Conservation (phyloP, 1,140 invertebrate species). For the Bombus superbus region DNA sequence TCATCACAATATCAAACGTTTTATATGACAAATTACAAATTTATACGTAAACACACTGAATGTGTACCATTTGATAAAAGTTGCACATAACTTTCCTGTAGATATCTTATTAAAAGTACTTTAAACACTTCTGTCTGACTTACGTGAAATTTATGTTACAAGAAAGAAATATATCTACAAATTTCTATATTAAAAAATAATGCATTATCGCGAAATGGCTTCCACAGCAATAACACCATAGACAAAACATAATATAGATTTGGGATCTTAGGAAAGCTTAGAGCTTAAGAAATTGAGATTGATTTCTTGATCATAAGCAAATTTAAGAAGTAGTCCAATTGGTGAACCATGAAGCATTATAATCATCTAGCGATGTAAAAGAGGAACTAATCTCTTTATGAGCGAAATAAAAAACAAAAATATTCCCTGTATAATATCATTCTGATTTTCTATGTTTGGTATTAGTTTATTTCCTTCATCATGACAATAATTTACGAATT, state of each 20-base stretch:
- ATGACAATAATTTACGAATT: too few species aligned
- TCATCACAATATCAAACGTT: background rate
- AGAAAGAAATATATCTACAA: background rate
- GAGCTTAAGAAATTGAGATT: too few species aligned
- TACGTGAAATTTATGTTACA: background rate
- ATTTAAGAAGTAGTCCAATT: too few species aligned
- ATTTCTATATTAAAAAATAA: background rate
- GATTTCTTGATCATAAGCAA: too few species aligned
- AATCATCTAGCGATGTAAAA: too few species aligned
- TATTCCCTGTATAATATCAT: background rate
- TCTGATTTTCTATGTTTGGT: background rate
- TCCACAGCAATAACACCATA: background rate
- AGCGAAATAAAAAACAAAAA: background rate
- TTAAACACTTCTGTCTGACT: background rate
- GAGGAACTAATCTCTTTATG: too few species aligned
- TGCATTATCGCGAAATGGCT: background rate
- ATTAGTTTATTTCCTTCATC: too few species aligned
- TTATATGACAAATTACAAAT: background rate
- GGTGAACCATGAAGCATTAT: too few species aligned
- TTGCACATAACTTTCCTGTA: background rate
- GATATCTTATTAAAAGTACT: background rate
- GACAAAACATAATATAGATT: background rate
- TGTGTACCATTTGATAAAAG: background rate
- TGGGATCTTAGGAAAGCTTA: background rate
- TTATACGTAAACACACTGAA: background rate